Conservation (phyloP, 1,140 invertebrate genomes). For the Sitodiplosis mosellana region DNA sequence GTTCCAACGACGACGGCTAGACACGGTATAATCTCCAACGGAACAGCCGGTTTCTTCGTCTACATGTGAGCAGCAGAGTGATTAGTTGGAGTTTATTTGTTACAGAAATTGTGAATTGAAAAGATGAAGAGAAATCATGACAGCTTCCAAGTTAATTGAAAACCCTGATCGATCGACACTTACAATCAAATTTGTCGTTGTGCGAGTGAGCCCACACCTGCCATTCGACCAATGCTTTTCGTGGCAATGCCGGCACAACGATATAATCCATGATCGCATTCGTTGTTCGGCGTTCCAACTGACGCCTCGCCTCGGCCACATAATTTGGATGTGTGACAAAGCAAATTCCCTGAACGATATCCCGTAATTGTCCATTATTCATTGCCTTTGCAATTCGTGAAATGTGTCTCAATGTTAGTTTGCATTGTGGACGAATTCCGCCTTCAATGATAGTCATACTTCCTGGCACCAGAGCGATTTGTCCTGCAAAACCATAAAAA, state of each 20-base stretch:
- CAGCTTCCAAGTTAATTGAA: too few relatives aligned
- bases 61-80: too few relatives aligned
- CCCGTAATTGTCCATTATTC: slow-evolving; percentile 50
- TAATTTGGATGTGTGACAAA: slow-evolving; percentile 52
- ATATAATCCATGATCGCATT: slow-evolving; percentile 75
- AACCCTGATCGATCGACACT: slow-evolving; percentile 23
- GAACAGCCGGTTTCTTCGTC: slow-evolving; percentile 77
- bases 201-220: slow-evolving; percentile 75
- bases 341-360: slow-evolving; percentile 69
- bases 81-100: too few relatives aligned
- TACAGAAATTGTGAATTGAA: neutral
- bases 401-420: slow-evolving; percentile 65
- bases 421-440: slow-evolving; percentile 56
- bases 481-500: too few relatives aligned
- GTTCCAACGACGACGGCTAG: slow-evolving; percentile 64
- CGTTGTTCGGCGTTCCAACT: slow-evolving; percentile 68
- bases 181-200: slow-evolving; percentile 73
- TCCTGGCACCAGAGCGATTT: slow-evolving; percentile 13
- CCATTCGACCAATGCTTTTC: slow-evolving; percentile 73
- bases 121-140: neutral
- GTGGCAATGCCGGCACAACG: slow-evolving; percentile 59
- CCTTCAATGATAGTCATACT: slow-evolving; percentile 51
- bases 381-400: slow-evolving; percentile 60
- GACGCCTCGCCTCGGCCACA: slow-evolving; percentile 49
- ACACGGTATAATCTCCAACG: slow-evolving; percentile 58